These are phyloP conservation scores for Trichomalopsis sarcophagae DNA, from an alignment of 1,140 invertebrate genomes.

Conservation along the genomic window DNA sequence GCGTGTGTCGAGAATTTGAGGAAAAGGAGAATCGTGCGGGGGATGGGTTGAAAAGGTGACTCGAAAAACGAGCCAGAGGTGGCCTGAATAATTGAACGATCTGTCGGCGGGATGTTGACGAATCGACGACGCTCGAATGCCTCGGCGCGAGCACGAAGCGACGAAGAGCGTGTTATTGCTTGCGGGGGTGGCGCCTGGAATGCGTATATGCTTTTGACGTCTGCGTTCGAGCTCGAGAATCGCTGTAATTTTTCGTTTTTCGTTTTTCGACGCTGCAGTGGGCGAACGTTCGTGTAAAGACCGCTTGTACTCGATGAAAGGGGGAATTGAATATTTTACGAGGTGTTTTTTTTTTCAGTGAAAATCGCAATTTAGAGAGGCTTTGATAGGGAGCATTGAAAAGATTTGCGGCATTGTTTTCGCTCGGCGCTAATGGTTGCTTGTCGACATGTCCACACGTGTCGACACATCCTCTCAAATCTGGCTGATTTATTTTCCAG, in stretches of 20 bases:
- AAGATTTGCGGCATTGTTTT: too few relatives aligned
- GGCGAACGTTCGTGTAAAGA: too few relatives aligned
- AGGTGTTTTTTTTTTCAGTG: too few relatives aligned
- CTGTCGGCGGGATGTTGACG: slow-evolving; percentile 3
- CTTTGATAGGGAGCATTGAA: too few relatives aligned
- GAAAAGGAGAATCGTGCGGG: background rate
- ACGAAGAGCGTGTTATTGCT: background rate
- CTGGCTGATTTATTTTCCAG: slow-evolving; percentile 10
- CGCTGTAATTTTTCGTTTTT: background rate
- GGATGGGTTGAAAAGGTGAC: background rate
- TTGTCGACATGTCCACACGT: too few relatives aligned
- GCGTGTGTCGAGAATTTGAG: background rate
- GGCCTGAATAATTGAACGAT: slow-evolving; percentile 13
- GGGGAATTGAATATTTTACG: too few relatives aligned
- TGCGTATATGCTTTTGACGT: background rate
- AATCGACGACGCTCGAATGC: background rate
- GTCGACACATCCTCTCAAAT: background rate
- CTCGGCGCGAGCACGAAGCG: too few relatives aligned
- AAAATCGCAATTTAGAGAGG: too few relatives aligned
- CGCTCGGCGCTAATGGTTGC: too few relatives aligned
- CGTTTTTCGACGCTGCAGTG: background rate
- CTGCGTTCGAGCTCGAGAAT: background rate
- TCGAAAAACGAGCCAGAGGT: background rate
- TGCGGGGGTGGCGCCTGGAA: background rate
- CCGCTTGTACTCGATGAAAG: too few relatives aligned